Evolutionary conservation across 2,797 vertebrate species (phyloP).

Genomic region (Arrhamphus sclerolepis): DNA sequence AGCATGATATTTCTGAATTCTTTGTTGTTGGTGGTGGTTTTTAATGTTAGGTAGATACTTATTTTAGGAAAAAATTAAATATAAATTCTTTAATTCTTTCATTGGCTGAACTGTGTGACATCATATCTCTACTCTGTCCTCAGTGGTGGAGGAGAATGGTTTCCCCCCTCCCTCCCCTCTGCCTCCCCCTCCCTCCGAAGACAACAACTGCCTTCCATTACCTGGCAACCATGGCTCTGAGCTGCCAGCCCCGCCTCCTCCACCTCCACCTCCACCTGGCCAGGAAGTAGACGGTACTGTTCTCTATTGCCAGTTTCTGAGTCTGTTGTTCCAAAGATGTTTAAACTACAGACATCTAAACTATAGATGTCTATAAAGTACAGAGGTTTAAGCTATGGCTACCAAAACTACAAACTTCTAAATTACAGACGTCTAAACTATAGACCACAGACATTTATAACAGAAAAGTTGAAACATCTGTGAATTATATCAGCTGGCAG

Average conservation of each 20-base stretch:
- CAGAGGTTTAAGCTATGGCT: too few relatives aligned
- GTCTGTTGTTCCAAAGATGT: not conserved
- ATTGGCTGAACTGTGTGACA: constrained; percentile 12
- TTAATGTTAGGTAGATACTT: not conserved
- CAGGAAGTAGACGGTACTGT: constrained; percentile 2
- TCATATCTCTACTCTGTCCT: constrained; percentile 17
- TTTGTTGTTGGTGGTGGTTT: not conserved
- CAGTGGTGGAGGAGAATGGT: constrained; percentile 73
- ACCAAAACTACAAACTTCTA: too few relatives aligned
- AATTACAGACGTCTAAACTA: too few relatives aligned
- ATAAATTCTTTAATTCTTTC: not conserved
- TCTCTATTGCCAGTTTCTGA: not conserved
- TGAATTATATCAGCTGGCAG: too few relatives aligned
- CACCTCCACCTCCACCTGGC: constrained; percentile 23
- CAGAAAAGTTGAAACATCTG: too few relatives aligned
- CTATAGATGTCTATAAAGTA: too few relatives aligned
- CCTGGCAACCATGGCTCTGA: constrained; percentile 37
- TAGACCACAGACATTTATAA: too few relatives aligned
- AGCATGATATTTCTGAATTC: not conserved
- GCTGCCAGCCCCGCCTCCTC: constrained; percentile 64
- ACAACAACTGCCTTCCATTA: constrained; percentile 37
- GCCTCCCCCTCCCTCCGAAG: constrained; percentile 42
- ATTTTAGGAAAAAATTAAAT: too few relatives aligned
- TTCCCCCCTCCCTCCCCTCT: constrained; percentile 48
- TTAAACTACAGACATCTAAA: too few relatives aligned